Percentiles rank a stretch among this genome's conserved stretches.
These are phyloP conservation scores for Eidolon dupreanum DNA, from an alignment of 2,797 vertebrate species.

Conservation along the genomic window DNA sequence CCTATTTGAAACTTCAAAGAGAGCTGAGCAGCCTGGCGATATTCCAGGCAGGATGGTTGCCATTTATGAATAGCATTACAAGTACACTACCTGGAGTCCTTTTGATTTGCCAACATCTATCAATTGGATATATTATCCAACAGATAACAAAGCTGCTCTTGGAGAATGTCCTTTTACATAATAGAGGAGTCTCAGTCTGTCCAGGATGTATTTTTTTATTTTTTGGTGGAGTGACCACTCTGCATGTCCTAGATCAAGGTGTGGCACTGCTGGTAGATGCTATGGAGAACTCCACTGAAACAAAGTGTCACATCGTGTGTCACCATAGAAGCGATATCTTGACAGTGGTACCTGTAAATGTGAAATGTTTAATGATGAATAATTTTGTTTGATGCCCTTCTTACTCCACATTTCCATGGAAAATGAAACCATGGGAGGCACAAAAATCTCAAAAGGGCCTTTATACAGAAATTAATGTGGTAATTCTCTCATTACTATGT, in stretches of 20 bases:
- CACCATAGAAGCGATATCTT: slow-evolving; percentile 38
- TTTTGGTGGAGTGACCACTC: not conserved
- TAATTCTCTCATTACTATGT: slow-evolving; percentile 86
- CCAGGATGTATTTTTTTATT: not conserved
- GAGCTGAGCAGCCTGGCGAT: not conserved
- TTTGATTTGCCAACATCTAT: not conserved
- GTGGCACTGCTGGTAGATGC: not conserved
- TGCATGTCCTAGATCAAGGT: not conserved
- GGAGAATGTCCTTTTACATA: slow-evolving; percentile 24
- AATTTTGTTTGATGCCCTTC: slow-evolving; percentile 70
- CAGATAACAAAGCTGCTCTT: not conserved
- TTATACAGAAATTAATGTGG: slow-evolving; percentile 85
- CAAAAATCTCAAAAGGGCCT: slow-evolving; percentile 81
- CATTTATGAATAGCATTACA: not conserved
- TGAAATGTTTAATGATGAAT: slow-evolving; percentile 76
- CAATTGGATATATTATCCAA: not conserved
- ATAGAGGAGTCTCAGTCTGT: not conserved
- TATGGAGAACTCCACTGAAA: not conserved
- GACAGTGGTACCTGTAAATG: slow-evolving; percentile 41
- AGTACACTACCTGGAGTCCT: not conserved
- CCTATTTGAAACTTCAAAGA: slow-evolving; percentile 33
- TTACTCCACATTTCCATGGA: slow-evolving; percentile 72
- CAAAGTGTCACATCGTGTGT: not conserved
- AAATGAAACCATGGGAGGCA: slow-evolving; percentile 79
- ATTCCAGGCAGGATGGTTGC: not conserved